phyloP scores from a whole-genome alignment of 2,797 vertebrate genomes.

The Urophycis tenuis region DNA sequence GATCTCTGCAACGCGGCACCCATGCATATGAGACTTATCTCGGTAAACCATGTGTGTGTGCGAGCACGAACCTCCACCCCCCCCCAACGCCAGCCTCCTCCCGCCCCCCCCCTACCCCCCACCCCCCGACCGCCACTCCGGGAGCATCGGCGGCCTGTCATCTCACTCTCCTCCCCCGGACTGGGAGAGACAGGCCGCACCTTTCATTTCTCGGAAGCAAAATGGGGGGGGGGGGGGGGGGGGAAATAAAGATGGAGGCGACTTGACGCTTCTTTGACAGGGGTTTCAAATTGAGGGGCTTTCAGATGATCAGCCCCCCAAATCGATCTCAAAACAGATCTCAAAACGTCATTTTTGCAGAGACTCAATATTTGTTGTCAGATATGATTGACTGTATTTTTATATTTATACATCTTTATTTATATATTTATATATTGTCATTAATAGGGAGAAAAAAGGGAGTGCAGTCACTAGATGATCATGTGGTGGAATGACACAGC shows the following conservation, averaged over 20 bases:
- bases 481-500: background rate
- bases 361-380: background rate
- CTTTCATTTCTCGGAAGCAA: slow-evolving; percentile 67
- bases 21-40: slow-evolving; percentile 82
- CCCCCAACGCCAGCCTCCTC: background rate
- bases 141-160: slow-evolving; percentile 76
- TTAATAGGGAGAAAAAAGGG: background rate
- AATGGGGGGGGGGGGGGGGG: slow-evolving; percentile 44
- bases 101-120: slow-evolving; percentile 51
- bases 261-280: background rate
- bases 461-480: background rate
- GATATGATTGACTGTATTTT: background rate
- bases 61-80: slow-evolving; percentile 56
- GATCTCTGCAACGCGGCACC: slow-evolving; percentile 64
- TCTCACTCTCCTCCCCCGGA: slow-evolving; percentile 60
- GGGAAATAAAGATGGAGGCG: slow-evolving; percentile 28
- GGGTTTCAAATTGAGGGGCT: background rate
- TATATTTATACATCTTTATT: too few species aligned
- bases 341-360: background rate
- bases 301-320: background rate
- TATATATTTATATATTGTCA: background rate
- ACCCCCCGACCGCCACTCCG: slow-evolving; percentile 65
- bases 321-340: background rate
- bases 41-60: slow-evolving; percentile 68
- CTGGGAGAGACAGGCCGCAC: slow-evolving; percentile 58